Evolutionary conservation across 2,888 invertebrate species (phyloP).

Genomic region (Crepidodera aurea): DNA sequence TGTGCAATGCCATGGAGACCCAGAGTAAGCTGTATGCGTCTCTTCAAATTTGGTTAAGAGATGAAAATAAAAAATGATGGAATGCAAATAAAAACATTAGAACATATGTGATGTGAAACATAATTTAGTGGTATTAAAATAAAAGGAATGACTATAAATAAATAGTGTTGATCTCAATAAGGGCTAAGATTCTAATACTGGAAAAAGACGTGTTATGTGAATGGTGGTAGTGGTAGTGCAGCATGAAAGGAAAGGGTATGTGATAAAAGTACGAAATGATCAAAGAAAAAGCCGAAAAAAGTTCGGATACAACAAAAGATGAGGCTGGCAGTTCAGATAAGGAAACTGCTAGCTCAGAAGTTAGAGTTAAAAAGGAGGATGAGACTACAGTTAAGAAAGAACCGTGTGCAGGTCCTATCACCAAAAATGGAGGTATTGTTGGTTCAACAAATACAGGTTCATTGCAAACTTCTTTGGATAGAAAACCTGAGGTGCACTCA

Average conservation of each 20-base stretch:
- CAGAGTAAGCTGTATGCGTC: slow-evolving; percentile 55
- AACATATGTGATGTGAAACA: slow-evolving; percentile 63
- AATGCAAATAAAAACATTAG: slow-evolving; percentile 64
- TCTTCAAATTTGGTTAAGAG: slow-evolving; percentile 62
- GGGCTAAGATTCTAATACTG: slow-evolving; percentile 46
- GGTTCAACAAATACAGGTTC: slow-evolving; percentile 61
- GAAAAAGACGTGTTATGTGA: slow-evolving; percentile 53
- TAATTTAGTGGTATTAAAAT: slow-evolving; percentile 57
- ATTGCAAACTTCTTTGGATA: slow-evolving; percentile 55
- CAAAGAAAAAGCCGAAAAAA: slow-evolving; percentile 63
- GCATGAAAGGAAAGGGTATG: slow-evolving; percentile 57
- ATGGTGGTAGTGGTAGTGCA: slow-evolving; percentile 55
- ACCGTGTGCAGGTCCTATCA: slow-evolving; percentile 54
- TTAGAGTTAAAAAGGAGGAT: slow-evolving; percentile 59
- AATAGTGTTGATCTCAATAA: slow-evolving; percentile 46
- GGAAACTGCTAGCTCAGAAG: slow-evolving; percentile 56
- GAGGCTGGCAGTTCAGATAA: slow-evolving; percentile 61
- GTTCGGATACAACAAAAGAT: slow-evolving; percentile 61
- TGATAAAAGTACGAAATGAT: slow-evolving; percentile 60
- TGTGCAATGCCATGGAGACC: slow-evolving; percentile 55
- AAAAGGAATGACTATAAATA: slow-evolving; percentile 53
- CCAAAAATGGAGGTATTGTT: slow-evolving; percentile 61
- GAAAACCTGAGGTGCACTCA: slow-evolving; percentile 53
- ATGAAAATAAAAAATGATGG: slow-evolving; percentile 63
- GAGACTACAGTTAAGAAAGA: slow-evolving; percentile 59